These are phyloP conservation scores for Bradysia coprophila DNA, from an alignment of 1,140 invertebrate species.

Conservation along the genomic window DNA sequence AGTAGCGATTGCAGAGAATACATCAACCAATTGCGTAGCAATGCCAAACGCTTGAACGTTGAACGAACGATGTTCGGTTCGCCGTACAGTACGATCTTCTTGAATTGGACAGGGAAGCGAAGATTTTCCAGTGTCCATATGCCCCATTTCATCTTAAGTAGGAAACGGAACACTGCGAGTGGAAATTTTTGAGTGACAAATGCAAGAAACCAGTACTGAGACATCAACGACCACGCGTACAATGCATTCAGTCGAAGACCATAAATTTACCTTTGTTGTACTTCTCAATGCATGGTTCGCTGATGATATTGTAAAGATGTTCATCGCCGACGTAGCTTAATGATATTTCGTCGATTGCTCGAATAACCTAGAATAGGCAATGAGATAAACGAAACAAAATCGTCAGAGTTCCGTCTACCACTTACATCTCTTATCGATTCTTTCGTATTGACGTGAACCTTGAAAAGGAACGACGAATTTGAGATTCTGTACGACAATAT, in stretches of 20 bases:
- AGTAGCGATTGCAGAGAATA: conserved; percentile 14
- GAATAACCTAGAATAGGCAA: conserved; percentile 10
- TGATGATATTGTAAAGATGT: conserved; percentile 11
- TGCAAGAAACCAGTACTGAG: no score
- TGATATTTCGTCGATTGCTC: conserved; percentile 12
- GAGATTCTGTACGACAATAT: conserved; percentile 8
- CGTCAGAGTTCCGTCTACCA: no score
- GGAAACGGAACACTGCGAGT: conserved; percentile 12
- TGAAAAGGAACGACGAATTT: no score
- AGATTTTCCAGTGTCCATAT: conserved; percentile 16
- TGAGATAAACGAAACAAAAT: no score
- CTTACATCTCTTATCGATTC: no score
- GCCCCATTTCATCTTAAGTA: conserved; percentile 20
- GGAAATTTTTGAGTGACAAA: background rate
- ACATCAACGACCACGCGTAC: background rate
- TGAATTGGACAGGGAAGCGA: conserved; percentile 8
- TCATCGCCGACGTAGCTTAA: conserved; percentile 10
- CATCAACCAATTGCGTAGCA: conserved; percentile 20
- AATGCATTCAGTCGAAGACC: background rate
- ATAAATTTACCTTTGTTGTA: conserved; percentile 11
- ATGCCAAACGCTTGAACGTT: conserved; percentile 17
- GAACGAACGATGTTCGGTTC: conserved; percentile 13
- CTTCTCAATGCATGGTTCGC: conserved; percentile 5
- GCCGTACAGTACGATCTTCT: conserved; percentile 4
- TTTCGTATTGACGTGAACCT: no score